phyloP scores from a whole-genome alignment of 2,797 vertebrate genomes.

The Lycodopsis pacificus region DNA sequence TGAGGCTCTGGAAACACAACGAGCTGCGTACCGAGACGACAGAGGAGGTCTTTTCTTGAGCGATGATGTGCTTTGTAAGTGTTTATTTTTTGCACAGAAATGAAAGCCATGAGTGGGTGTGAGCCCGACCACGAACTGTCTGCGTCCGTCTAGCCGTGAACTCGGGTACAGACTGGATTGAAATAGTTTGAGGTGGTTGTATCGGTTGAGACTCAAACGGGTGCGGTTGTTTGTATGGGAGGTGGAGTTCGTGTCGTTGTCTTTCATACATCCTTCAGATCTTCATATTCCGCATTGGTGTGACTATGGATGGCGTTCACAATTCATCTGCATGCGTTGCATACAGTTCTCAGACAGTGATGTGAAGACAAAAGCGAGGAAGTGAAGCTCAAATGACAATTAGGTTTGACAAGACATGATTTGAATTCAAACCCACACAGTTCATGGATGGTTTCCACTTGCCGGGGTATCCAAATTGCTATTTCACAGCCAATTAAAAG shows the following conservation, averaged over 20 bases:
- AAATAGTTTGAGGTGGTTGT: conserved; percentile 36
- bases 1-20: conserved; percentile 20
- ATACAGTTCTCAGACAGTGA: background rate
- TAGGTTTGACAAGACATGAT: background rate
- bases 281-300: background rate
- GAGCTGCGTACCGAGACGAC: conserved; percentile 11
- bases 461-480: conserved; percentile 13
- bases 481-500: conserved; percentile 53
- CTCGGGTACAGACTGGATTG: background rate
- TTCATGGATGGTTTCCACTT: conserved; percentile 24
- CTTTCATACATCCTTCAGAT: background rate
- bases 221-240: background rate
- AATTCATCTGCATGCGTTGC: conserved; percentile 1
- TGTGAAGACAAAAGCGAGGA: conserved; percentile 2
- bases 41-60: conserved; percentile 1
- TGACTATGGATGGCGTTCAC: background rate
- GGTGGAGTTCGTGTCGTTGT: background rate
- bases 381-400: conserved; percentile 6
- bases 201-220: conserved; percentile 22
- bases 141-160: conserved; percentile 20
- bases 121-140: conserved; percentile 42
- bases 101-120: conserved; percentile 47
- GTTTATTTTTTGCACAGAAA: conserved; percentile 53
- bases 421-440: conserved; percentile 18
- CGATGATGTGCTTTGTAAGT: conserved; percentile 40